Percentiles rank a stretch among this genome's conserved stretches.
These are phyloP conservation scores for Brachionus rubens DNA, from an alignment of 1,140 invertebrate species.

Conservation along the genomic window DNA sequence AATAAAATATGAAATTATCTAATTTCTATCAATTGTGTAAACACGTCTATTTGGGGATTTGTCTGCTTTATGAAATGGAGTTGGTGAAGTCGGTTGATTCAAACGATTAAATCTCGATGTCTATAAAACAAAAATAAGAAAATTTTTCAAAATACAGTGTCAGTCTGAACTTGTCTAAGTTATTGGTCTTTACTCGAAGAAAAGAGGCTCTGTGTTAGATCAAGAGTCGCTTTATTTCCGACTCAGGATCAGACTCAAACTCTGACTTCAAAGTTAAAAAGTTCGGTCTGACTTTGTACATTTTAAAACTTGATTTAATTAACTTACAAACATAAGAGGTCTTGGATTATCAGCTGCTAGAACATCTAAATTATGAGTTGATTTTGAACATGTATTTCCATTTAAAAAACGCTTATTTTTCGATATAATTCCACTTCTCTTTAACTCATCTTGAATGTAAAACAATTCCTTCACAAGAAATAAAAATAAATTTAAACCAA, in stretches of 20 bases:
- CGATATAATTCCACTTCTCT: neutral
- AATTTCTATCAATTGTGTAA: conserved; percentile 32
- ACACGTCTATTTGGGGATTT: conserved; percentile 29
- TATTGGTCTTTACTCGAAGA: too few relatives aligned
- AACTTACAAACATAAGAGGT: conserved; percentile 43
- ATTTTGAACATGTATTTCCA: neutral
- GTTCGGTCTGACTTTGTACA: too few relatives aligned
- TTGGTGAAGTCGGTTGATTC: conserved; percentile 6
- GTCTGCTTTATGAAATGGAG: neutral
- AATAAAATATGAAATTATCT: neutral
- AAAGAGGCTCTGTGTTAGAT: too few relatives aligned
- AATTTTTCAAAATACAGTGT: too few relatives aligned
- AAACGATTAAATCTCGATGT: conserved; percentile 15
- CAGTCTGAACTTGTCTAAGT: too few relatives aligned
- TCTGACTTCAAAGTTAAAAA: too few relatives aligned
- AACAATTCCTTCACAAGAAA: neutral
- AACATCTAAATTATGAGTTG: conserved; percentile 13
- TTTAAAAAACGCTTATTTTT: neutral
- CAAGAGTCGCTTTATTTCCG: too few relatives aligned
- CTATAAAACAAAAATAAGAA: too few relatives aligned
- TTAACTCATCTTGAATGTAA: conserved; percentile 18
- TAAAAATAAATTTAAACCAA: neutral
- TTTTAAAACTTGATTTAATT: neutral
- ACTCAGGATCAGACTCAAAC: too few relatives aligned
- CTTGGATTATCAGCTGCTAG: neutral